phyloP scores from a whole-genome alignment of 2,113 vertebrate species.

The Channa argus region DNA sequence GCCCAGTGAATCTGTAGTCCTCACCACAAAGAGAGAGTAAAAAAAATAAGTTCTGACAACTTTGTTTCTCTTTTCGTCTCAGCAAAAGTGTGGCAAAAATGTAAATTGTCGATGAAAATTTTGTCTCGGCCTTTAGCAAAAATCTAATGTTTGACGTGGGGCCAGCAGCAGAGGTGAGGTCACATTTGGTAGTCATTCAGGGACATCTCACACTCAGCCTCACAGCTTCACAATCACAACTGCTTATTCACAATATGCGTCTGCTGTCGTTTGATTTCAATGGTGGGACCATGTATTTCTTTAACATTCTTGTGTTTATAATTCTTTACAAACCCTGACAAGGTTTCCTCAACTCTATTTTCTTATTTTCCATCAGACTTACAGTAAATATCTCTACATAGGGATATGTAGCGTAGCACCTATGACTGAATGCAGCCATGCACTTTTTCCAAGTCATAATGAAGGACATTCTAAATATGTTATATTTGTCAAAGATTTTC shows the following conservation, averaged over 20 bases:
- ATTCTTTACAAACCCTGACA: background rate
- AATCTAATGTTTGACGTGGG: slow-evolving; percentile 17
- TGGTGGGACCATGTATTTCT: background rate
- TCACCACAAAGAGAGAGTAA: background rate
- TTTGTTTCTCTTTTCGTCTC: too few species aligned
- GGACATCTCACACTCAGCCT: slow-evolving; percentile 1
- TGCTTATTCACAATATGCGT: background rate
- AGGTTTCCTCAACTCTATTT: too few species aligned
- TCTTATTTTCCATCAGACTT: background rate
- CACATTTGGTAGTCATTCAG: background rate
- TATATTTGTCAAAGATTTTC: slow-evolving; percentile 34
- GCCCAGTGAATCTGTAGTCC: background rate
- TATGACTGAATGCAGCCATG: background rate
- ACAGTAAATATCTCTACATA: background rate
- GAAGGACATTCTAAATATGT: slow-evolving; percentile 31
- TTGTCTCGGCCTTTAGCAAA: background rate
- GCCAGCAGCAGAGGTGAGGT: slow-evolving; percentile 55
- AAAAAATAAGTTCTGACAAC: background rate
- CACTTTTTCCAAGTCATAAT: slow-evolving; percentile 12
- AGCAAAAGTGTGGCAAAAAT: too few species aligned
- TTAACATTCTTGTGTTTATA: background rate
- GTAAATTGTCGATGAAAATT: too few species aligned
- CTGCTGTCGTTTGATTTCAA: background rate
- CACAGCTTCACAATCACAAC: background rate
- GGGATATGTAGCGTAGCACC: background rate